Percentiles rank a stretch among this genome's conserved stretches.
phyloP scores from a whole-genome alignment of 1,140 invertebrate species.

The Tachypleus tridentatus region DNA sequence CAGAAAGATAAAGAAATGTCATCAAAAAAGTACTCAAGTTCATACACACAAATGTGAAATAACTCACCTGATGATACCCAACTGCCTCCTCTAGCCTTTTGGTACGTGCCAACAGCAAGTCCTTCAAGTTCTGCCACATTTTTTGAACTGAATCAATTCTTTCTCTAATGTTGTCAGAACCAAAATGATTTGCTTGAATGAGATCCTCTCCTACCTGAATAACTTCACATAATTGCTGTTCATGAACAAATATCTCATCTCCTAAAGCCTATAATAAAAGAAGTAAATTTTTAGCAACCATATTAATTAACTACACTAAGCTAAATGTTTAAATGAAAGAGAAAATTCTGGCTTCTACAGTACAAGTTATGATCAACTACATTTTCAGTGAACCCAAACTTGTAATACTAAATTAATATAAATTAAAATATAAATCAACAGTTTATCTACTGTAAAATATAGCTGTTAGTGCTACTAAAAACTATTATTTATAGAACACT shows the following conservation, averaged over 20 bases:
- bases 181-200: slow-evolving; percentile 84
- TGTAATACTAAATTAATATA: too few relatives aligned
- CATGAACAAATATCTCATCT: slow-evolving; percentile 87
- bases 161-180: slow-evolving; percentile 82
- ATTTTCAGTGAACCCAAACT: too few relatives aligned
- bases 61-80: slow-evolving; percentile 76
- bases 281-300: too few relatives aligned
- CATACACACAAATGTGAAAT: slow-evolving; percentile 1
- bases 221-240: slow-evolving; percentile 78
- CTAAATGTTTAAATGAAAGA: too few relatives aligned
- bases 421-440: too few relatives aligned
- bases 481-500: too few relatives aligned
- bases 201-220: slow-evolving; percentile 84
- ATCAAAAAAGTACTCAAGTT: not conserved
- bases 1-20: slow-evolving; percentile 1
- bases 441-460: too few relatives aligned
- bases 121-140: slow-evolving; percentile 89
- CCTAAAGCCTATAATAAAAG: slow-evolving; percentile 51
- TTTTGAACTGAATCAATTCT: slow-evolving; percentile 80
- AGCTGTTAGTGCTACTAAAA: too few relatives aligned
- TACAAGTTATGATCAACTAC: too few relatives aligned
- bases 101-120: slow-evolving; percentile 78
- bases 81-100: slow-evolving; percentile 91
- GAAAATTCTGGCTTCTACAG: too few relatives aligned
- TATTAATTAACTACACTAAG: too few relatives aligned